phyloP scores from a whole-genome alignment of 2,888 invertebrate species.

The Pseudeuparius sepicola region DNA sequence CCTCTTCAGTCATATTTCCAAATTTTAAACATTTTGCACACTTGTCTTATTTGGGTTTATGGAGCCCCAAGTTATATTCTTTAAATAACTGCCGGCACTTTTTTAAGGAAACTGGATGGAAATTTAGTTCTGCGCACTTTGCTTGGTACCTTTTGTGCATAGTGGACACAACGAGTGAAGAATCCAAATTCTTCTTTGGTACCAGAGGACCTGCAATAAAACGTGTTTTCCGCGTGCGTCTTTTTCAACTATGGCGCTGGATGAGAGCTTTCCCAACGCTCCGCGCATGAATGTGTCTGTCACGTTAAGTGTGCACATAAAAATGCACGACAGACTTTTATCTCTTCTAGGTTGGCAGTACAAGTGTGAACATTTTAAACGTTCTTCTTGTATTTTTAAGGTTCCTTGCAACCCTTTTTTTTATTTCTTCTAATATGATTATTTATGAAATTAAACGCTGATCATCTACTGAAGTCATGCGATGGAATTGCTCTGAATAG shows the following conservation, averaged over 20 bases:
- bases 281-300: constrained; percentile 21
- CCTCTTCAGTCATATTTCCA: constrained; percentile 8
- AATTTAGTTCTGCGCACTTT: constrained; percentile 15
- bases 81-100: constrained; percentile 19
- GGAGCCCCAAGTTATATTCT: constrained; percentile 21
- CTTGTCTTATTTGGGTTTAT: constrained; percentile 11
- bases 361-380: too few relatives aligned
- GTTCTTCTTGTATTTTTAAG: too few relatives aligned
- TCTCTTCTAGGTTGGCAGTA: constrained; percentile 5
- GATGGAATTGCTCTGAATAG: too few relatives aligned
- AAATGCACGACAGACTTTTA: constrained; percentile 18
- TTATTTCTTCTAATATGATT: too few relatives aligned
- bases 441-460: too few relatives aligned
- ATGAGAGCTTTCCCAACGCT: constrained; percentile 17
- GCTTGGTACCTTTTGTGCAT: constrained; percentile 17
- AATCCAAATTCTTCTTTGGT: constrained; percentile 11
- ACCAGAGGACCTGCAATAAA: constrained; percentile 9
- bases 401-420: too few relatives aligned
- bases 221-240: constrained; percentile 19
- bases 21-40: constrained; percentile 9
- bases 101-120: constrained; percentile 18
- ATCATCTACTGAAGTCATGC: too few relatives aligned
- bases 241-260: constrained; percentile 17
- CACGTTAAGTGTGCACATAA: constrained; percentile 19
- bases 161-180: constrained; percentile 9